Conservation (phyloP, 2,113 vertebrate genomes). For the Lophochroa leadbeateri region DNA sequence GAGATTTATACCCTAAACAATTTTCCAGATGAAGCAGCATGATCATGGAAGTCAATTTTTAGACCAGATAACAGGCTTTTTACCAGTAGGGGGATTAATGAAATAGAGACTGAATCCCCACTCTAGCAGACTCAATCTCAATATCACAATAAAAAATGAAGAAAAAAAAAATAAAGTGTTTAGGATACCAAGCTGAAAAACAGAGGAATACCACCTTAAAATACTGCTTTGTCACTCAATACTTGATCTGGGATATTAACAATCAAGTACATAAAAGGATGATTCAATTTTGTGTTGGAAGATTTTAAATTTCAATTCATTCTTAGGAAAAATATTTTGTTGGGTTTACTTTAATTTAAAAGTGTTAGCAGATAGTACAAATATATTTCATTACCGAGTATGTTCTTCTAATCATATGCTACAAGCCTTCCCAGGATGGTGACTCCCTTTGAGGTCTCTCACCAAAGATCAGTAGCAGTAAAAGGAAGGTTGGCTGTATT, state of each 20-base stretch:
- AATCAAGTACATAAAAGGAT: background rate
- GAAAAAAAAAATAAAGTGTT: background rate
- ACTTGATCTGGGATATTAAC: background rate
- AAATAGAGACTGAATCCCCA: background rate
- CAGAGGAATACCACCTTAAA: background rate
- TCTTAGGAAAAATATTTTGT: background rate
- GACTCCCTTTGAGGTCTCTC: background rate
- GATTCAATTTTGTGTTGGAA: background rate
- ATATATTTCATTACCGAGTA: background rate
- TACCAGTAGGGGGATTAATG: background rate
- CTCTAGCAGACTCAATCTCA: background rate
- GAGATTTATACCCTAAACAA: conserved; percentile 22
- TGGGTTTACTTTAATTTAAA: background rate
- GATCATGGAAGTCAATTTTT: conserved; percentile 12
- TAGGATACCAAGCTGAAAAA: conserved; percentile 32
- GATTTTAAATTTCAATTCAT: background rate
- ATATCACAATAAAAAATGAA: background rate
- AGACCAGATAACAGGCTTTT: background rate
- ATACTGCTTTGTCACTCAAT: conserved; percentile 20
- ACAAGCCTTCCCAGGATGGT: background rate
- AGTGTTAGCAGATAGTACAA: background rate
- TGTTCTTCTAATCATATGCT: background rate
- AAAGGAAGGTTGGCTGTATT: background rate
- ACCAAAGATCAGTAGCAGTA: background rate
- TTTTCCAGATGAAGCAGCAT: conserved; percentile 18